phyloP scores from a whole-genome alignment of 2,113 vertebrate species.

The zebrafish (Danio rerio) region DNA sequence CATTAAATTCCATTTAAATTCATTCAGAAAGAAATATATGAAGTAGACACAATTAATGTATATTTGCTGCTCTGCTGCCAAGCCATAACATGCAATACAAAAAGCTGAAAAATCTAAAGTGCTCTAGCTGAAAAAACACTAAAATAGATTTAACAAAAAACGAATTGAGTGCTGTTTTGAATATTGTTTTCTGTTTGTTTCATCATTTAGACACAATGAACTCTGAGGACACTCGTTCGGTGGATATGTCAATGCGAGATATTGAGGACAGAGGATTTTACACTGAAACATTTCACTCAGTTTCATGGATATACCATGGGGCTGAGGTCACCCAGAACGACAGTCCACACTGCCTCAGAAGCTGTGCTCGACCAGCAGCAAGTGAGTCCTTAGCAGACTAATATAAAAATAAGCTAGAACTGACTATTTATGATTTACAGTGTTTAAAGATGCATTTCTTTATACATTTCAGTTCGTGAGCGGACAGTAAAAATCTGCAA shows the following conservation, averaged over 20 bases:
- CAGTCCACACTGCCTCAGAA: slow-evolving; percentile 77
- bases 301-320: slow-evolving; percentile 88
- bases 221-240: slow-evolving; percentile 82
- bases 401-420: neutral
- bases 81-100: too few species aligned
- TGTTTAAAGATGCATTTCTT: neutral
- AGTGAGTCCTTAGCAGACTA: slow-evolving; percentile 68
- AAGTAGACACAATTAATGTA: too few species aligned
- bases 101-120: too few species aligned
- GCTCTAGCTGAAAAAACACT: too few species aligned
- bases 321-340: slow-evolving; percentile 76
- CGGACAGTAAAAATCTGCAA: slow-evolving; percentile 85
- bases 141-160: too few species aligned
- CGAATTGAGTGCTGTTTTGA: neutral
- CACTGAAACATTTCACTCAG: slow-evolving; percentile 89
- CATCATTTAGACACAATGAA: slow-evolving; percentile 67
- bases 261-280: slow-evolving; percentile 87
- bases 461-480: slow-evolving; percentile 81
- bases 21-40: too few species aligned
- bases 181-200: neutral
- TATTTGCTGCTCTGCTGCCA: too few species aligned
- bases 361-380: slow-evolving; percentile 78
- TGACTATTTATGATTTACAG: neutral
- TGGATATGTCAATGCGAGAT: slow-evolving; percentile 76
- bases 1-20: too few species aligned